Evolutionary conservation across 2,797 vertebrate species (phyloP).

Genomic region (Hydrophis major): DNA sequence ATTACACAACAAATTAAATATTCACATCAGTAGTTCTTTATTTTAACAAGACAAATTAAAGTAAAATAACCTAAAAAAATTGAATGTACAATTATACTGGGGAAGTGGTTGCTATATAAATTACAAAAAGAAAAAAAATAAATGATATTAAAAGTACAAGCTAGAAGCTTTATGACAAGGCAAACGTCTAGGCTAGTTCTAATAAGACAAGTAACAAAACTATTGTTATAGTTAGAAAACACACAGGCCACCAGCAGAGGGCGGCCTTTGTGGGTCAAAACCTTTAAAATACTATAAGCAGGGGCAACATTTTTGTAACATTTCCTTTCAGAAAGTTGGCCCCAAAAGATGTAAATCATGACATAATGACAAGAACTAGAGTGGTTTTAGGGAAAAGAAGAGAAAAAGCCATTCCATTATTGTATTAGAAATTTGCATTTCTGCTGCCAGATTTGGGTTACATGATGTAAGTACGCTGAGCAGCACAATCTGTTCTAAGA

Average conservation of each 20-base stretch:
- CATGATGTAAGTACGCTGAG: neutral
- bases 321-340: neutral
- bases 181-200: neutral
- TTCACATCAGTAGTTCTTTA: neutral
- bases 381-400: neutral
- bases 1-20: neutral
- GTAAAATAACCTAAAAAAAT: neutral
- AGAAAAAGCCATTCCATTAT: neutral
- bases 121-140: neutral
- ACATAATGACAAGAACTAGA: neutral
- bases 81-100: neutral
- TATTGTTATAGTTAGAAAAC: neutral
- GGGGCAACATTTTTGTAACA: neutral
- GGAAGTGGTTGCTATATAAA: neutral
- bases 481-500: neutral
- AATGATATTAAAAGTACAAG: neutral
- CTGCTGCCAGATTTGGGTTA: neutral
- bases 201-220: neutral
- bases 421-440: neutral
- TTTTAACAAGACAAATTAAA: neutral
- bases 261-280: neutral
- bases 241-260: neutral
- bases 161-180: neutral
- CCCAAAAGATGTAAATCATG: neutral
- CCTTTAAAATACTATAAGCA: neutral